Evolutionary conservation across 2,797 vertebrate genomes (phyloP), one percentile per base, ranked within the genome.

Genomic region (Sebastes trivittatus): DNA sequence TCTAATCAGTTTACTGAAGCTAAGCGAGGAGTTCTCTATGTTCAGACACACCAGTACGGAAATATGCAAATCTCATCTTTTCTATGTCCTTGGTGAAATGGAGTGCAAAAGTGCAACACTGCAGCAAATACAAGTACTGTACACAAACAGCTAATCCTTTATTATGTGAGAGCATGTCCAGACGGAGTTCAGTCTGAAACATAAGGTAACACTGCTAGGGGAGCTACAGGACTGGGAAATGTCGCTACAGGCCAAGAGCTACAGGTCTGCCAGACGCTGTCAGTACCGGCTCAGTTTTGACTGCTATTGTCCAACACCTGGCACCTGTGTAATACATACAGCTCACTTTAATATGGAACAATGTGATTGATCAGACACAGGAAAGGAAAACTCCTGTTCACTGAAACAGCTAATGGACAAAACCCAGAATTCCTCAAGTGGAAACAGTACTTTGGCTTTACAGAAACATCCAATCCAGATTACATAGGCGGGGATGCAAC

Each of bases 251-350:
- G 52, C 55, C 63, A 62, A 63, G 23, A 38, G 23, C 46, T 59
- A 8, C 54, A 72, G 36, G 27, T 16, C 63, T 54, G 69, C 59
- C 80, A 81, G 36, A 81, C 7, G 25, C 65, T 70, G 52, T 60
- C 65, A 75, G 62, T 70, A 56, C 30, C 36, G 36, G 27, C 61
- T 72, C 10, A n/a, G 58, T 34, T 59, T 36, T 29, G 27, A 74
- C 83, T 64, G 80, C 34, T 68, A 3, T 13, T 73, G 56, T 80
- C n/a, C 25, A 72, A 70, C 68, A 75, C 38, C 29, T 72, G 59
- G 46, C 46, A 59, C 46, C 65, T 78, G 30, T 61, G 58, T 68
- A 46, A 46, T 36, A 54, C 18, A 56, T n/a, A 32, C n/a, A 79
- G 58, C 61, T 81, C 30, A 36, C 34, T 73, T 72, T 46, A 55